A percentile compares a stretch with the other conserved stretches of the same genome.
Evolutionary conservation across 2,113 vertebrate species (phyloP).

Genomic region (Phaethornis superciliosus): DNA sequence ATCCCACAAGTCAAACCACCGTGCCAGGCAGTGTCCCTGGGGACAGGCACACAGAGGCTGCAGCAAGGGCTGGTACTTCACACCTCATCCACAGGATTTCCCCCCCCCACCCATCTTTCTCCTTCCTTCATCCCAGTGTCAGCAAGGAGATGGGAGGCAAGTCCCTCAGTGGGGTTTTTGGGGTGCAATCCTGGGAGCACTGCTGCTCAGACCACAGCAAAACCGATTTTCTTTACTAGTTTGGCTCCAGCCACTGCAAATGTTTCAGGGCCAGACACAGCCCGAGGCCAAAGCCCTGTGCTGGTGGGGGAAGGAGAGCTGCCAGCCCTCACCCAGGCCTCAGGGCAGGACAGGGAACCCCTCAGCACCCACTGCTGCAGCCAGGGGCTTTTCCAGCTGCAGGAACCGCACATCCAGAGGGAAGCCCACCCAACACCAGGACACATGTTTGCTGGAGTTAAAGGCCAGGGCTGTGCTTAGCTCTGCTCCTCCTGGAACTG

Average conservation of each 20-base stretch:
- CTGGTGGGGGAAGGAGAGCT: accelerated
- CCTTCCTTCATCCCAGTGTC: neutral
- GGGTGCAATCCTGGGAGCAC: neutral
- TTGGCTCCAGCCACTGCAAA: neutral
- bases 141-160: neutral
- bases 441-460: no score
- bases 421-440: neutral
- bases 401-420: neutral
- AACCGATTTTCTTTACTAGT: neutral
- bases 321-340: neutral
- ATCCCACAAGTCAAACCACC: neutral
- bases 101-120: neutral
- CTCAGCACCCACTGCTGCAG: neutral
- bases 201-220: neutral
- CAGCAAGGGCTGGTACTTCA: neutral
- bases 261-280: accelerated
- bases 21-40: accelerated
- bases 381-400: neutral
- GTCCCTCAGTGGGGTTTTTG: neutral
- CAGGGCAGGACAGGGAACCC: neutral
- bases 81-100: neutral
- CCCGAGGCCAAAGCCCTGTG: neutral
- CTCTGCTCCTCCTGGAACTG: no score
- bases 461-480: no score
- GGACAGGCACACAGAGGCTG: accelerated